Conservation (phyloP, 1,140 invertebrate genomes). For the Orchesella cincta region DNA sequence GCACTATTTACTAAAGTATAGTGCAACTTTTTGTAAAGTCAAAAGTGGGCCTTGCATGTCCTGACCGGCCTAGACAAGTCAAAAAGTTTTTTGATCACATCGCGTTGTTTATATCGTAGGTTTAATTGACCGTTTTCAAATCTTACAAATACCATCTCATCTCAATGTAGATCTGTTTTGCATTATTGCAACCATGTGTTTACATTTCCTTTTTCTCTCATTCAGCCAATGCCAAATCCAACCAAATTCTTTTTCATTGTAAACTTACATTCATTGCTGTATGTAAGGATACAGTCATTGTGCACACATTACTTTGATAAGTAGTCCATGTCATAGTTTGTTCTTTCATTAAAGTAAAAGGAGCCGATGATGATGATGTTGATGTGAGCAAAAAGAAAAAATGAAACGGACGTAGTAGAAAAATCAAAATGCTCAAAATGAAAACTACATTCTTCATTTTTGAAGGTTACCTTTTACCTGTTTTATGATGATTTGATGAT, state of each 20-base stretch:
- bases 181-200: background rate
- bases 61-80: background rate
- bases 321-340: conserved; percentile 26
- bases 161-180: background rate
- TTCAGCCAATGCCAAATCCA: conserved; percentile 4
- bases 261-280: background rate
- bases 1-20: too few relatives aligned
- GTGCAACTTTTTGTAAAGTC: too few relatives aligned
- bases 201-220: background rate
- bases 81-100: background rate
- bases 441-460: background rate
- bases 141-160: background rate
- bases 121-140: background rate
- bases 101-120: background rate
- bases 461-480: conserved; percentile 3
- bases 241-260: conserved; percentile 1
- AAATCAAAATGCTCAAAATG: too few relatives aligned
- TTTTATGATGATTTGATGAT: background rate
- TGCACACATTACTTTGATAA: background rate
- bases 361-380: background rate
- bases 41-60: too few relatives aligned
- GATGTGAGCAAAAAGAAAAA: background rate
- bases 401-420: too few relatives aligned
- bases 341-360: background rate
- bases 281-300: background rate